phyloP scores from a whole-genome alignment of 2,888 invertebrate species.

The Uropetala carovei region DNA sequence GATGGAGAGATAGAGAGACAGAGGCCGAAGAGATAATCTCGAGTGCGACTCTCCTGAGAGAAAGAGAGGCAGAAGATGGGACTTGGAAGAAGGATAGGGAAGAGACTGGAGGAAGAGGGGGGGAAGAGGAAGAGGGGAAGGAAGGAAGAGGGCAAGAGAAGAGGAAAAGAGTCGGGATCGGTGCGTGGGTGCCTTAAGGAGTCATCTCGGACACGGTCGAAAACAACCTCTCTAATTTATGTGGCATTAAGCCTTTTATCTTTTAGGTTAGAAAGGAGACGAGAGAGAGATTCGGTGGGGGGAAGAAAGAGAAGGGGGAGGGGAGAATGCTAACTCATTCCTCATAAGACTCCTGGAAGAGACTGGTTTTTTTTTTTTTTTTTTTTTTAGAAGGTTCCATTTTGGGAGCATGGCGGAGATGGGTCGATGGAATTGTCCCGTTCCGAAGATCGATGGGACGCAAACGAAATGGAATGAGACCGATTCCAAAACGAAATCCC shows the following conservation, averaged over 20 bases:
- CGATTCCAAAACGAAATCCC: background rate
- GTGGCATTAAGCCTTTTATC: slow-evolving; percentile 61
- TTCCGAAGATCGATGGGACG: background rate
- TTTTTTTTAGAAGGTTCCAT: background rate
- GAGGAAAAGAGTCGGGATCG: background rate
- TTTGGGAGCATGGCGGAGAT: slow-evolving; percentile 5
- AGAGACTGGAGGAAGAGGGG: background rate
- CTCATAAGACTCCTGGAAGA: background rate
- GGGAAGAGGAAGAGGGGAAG: background rate
- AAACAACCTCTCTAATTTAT: slow-evolving; percentile 63
- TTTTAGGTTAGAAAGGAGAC: background rate
- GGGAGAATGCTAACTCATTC: background rate
- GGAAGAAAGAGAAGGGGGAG: background rate
- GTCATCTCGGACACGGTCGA: slow-evolving; percentile 61
- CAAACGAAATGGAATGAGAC: slow-evolving; percentile 20
- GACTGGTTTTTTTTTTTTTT: background rate
- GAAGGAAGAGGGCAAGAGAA: background rate
- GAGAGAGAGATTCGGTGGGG: background rate
- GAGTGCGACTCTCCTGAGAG: background rate
- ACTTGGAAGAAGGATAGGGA: background rate
- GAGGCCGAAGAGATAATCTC: too few relatives aligned
- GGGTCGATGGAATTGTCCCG: background rate
- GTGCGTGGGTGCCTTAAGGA: slow-evolving; percentile 39
- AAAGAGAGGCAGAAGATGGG: background rate
- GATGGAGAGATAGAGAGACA: background rate